Evolutionary conservation across 2,888 invertebrate genomes (phyloP), one percentile per base, ranked within the genome.

Genomic region (Scaptomyza caliginosa): DNA sequence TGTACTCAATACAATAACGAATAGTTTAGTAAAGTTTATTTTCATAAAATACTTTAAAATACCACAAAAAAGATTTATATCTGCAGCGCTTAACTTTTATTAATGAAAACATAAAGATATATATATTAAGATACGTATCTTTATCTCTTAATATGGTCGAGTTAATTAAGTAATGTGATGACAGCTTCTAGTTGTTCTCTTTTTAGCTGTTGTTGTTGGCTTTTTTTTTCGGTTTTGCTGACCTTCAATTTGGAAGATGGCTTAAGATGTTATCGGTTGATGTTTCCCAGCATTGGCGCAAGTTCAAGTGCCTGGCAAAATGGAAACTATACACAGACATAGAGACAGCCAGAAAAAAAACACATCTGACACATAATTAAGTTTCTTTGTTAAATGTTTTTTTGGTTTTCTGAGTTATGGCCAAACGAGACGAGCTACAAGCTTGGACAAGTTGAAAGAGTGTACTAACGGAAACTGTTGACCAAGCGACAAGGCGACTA

Each of bases 381-480:
- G 58, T 72, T 64, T 64, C 46, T 30, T 68, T 56, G 56, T 73
- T 39, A 72, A 39, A 46, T 65, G 21, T 45, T 13, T 38, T 19
- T 56, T 30, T 8, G 4, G 23, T 17, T 45, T 64, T 45, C 24
- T 55, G 49, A 60, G 42, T 73, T 69, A 69, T 70, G 71, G 34
- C 45, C 16, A 67, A 67, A 74, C 73, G 77, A 74, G 72, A 76
- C 77, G 38, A 55, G 73, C 63, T 56, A 72, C 62, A 74, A 66
- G 38, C 68, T 34, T 48, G 71, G 43, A 60, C 75, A 74, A 74
- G 67, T 76, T 76, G 72, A 16, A 4, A 34, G 34, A 73, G 71
- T 59, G 59, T 50, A 60, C 66, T 80, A 80, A 80, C 79, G 79
- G 79, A 79, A 79, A 79, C 79, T 72, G 79, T 55, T 75, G 54